These are phyloP conservation scores for Danio rerio DNA, from an alignment of 2,113 vertebrate genomes.

Conservation along the genomic window DNA sequence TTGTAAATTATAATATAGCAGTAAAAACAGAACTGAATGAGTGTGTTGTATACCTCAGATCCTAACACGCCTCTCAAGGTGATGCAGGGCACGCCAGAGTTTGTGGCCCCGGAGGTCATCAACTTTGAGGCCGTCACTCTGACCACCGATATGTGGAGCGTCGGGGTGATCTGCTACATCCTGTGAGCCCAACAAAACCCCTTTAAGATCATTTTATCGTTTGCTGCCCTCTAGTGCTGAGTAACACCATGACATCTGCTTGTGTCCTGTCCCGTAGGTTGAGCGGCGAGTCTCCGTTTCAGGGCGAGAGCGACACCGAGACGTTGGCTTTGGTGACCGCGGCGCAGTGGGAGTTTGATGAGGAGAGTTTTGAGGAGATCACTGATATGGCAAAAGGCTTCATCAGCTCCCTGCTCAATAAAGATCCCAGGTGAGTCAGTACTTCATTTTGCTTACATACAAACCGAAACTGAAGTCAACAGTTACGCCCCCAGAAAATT, in stretches of 20 bases:
- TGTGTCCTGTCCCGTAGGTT: constrained; percentile 68
- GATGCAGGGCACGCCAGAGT: constrained; percentile 87
- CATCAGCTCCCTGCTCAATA: constrained; percentile 82
- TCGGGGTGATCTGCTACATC: constrained; percentile 90
- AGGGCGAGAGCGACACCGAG: constrained; percentile 81
- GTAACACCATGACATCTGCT: background rate
- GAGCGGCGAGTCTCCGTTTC: constrained; percentile 88
- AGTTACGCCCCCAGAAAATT: no score
- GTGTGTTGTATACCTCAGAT: constrained; percentile 67
- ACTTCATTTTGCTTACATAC: background rate
- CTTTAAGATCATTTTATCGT: no score
- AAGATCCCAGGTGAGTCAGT: constrained; percentile 74
- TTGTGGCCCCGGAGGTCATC: constrained; percentile 90
- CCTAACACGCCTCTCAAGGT: constrained; percentile 76
- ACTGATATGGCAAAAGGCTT: constrained; percentile 83
- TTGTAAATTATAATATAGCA: background rate
- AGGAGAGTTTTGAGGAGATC: constrained; percentile 83
- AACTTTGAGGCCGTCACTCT: constrained; percentile 80
- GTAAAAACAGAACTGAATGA: background rate
- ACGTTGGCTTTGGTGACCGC: constrained; percentile 82
- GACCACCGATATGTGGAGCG: constrained; percentile 87
- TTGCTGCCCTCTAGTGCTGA: constrained; percentile 58
- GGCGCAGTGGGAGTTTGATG: constrained; percentile 83
- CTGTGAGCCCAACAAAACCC: constrained; percentile 70
- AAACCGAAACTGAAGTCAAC: no score